Conservation (phyloP, 2,113 vertebrate species). For the Centropristis striata region DNA sequence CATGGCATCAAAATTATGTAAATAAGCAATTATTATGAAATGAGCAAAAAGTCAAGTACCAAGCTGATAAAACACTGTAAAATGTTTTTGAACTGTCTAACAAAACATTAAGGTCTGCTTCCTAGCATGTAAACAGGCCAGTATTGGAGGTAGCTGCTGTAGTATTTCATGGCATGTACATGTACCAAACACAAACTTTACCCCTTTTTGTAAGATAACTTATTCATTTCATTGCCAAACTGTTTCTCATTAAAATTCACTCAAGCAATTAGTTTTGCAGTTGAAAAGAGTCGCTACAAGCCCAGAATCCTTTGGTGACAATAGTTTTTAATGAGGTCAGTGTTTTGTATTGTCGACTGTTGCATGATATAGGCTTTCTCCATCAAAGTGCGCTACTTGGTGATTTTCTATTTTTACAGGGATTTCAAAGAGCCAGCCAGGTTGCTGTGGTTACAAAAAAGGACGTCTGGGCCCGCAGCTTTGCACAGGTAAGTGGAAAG, state of each 20-base stretch:
- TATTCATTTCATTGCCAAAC: constrained; percentile 47
- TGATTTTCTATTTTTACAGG: constrained; percentile 73
- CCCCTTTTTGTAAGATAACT: constrained; percentile 12
- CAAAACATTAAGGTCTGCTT: constrained; percentile 4
- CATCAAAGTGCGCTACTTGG: constrained; percentile 70
- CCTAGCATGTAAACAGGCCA: constrained; percentile 5
- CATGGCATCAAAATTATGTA: background rate
- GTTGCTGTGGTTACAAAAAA: constrained; percentile 77
- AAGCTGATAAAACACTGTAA: background rate
- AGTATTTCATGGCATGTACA: constrained; percentile 3
- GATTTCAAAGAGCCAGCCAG: constrained; percentile 74
- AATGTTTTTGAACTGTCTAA: constrained; percentile 21
- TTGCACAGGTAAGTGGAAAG: constrained; percentile 72
- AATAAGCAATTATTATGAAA: background rate
- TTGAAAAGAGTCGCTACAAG: constrained; percentile 55
- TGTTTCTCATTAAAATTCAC: constrained; percentile 69
- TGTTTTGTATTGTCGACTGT: constrained; percentile 58
- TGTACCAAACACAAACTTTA: constrained; percentile 31
- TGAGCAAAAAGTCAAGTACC: background rate
- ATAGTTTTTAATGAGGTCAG: constrained; percentile 72
- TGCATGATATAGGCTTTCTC: constrained; percentile 49
- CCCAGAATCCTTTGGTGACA: constrained; percentile 55
- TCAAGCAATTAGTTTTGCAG: constrained; percentile 66
- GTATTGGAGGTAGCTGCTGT: background rate
- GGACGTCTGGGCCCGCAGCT: constrained; percentile 66